A percentile compares a stretch with the other conserved stretches of the same genome.
Conservation (phyloP, 2,113 vertebrate species). For the Xiphorhynchus elegans region DNA sequence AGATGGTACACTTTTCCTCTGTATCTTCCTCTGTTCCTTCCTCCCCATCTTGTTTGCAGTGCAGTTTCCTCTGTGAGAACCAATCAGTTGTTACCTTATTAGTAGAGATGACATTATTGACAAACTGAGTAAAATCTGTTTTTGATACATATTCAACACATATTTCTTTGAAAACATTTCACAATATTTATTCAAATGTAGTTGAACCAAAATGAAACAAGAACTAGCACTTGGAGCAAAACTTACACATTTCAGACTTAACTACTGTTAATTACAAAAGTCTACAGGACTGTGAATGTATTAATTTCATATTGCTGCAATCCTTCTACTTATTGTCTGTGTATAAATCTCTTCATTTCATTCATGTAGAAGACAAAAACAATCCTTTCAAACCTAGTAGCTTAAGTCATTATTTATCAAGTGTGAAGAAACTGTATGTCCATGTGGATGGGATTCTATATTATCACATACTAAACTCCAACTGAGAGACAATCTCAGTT, state of each 20-base stretch:
- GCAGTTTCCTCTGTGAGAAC: conserved; percentile 98
- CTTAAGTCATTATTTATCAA: neutral
- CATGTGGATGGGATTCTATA: neutral
- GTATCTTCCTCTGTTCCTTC: conserved; percentile 97
- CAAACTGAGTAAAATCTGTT: conserved; percentile 78
- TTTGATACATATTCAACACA: conserved; percentile 61
- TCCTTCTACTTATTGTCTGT: neutral
- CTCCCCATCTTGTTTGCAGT: conserved; percentile 94
- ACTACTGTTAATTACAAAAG: neutral
- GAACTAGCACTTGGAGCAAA: neutral
- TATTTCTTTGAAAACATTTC: conserved; percentile 14
- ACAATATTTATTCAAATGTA: neutral
- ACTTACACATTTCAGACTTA: neutral
- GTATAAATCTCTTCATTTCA: neutral
- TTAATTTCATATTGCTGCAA: neutral
- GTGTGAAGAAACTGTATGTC: neutral
- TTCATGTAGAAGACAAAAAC: neutral
- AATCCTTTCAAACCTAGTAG: neutral
- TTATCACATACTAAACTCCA: neutral
- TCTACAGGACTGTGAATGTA: neutral
- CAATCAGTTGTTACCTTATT: conserved; percentile 89
- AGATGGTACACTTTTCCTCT: conserved; percentile 99
- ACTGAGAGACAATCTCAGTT: neutral
- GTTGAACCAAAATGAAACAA: neutral
- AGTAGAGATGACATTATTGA: conserved; percentile 88